Evolutionary conservation across 2,797 vertebrate genomes (phyloP).

Genomic region (Urosaurus nigricauda): DNA sequence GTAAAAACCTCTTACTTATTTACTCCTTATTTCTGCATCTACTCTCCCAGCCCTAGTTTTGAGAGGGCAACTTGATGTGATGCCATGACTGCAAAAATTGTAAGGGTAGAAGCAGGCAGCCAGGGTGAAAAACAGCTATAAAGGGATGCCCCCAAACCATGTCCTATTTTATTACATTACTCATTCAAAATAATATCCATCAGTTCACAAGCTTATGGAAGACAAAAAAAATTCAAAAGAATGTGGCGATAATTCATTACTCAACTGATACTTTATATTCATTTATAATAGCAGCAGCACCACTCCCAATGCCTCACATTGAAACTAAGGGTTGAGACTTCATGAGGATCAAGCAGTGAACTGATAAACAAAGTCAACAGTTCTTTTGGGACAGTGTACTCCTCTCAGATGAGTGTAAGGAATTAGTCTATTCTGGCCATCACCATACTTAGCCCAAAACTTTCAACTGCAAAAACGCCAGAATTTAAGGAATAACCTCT

Average conservation of each 20-base stretch:
- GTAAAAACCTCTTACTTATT: too few relatives aligned
- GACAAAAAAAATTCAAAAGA: neutral
- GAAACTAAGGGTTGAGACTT: neutral
- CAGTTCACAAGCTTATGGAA: neutral
- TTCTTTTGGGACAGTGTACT: neutral
- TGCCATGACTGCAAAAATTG: too few relatives aligned
- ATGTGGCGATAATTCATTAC: neutral
- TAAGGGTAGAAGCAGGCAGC: neutral
- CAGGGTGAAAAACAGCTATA: neutral
- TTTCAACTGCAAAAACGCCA: neutral
- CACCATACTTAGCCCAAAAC: too few relatives aligned
- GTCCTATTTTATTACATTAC: neutral
- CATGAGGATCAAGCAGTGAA: neutral
- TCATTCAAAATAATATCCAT: too few relatives aligned
- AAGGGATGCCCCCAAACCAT: neutral
- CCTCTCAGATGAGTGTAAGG: neutral
- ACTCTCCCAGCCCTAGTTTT: too few relatives aligned
- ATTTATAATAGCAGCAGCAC: neutral
- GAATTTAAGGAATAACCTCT: conserved; percentile 10
- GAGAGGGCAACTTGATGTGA: too few relatives aligned
- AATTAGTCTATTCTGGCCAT: neutral
- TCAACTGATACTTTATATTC: neutral
- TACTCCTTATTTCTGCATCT: too few relatives aligned
- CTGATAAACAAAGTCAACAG: neutral
- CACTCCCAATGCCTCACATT: neutral